These are phyloP conservation scores for Fistularia commersonii DNA, from an alignment of 2,797 vertebrate genomes.

Conservation along the genomic window DNA sequence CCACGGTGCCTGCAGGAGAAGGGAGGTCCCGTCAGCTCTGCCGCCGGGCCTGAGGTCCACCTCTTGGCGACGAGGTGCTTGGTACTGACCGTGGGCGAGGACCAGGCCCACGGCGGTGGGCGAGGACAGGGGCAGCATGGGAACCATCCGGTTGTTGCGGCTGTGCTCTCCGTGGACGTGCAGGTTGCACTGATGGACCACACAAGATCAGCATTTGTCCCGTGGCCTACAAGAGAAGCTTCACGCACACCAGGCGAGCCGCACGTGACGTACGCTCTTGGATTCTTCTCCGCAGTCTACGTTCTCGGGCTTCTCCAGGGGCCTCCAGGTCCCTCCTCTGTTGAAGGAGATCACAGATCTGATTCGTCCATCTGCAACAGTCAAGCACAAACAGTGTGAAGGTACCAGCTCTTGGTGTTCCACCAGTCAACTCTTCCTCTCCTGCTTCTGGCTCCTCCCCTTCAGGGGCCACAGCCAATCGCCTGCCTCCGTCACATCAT, in stretches of 20 bases:
- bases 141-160: slow-evolving; percentile 66
- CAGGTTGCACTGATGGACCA: slow-evolving; percentile 74
- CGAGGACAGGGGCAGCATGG: slow-evolving; percentile 75
- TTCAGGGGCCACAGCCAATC: too few species aligned
- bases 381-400: too few species aligned
- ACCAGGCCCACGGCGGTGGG: slow-evolving; percentile 73
- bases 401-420: too few species aligned
- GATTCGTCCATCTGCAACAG: slow-evolving; percentile 70
- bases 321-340: slow-evolving; percentile 73
- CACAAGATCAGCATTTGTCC: neutral
- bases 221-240: too few species aligned
- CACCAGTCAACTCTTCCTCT: too few species aligned
- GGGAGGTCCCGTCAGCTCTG: neutral
- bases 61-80: neutral
- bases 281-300: slow-evolving; percentile 63
- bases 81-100: slow-evolving; percentile 74
- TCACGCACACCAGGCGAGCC: too few species aligned
- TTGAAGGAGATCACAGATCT: slow-evolving; percentile 79
- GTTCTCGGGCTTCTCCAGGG: slow-evolving; percentile 73
- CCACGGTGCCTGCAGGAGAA: slow-evolving; percentile 71
- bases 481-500: too few species aligned
- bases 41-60: neutral
- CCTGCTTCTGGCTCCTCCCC: too few species aligned
- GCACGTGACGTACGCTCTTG: slow-evolving; percentile 45
- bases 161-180: slow-evolving; percentile 82